Evolutionary conservation across 1,140 invertebrate genomes (phyloP).

Genomic region (Atta cephalotes): DNA sequence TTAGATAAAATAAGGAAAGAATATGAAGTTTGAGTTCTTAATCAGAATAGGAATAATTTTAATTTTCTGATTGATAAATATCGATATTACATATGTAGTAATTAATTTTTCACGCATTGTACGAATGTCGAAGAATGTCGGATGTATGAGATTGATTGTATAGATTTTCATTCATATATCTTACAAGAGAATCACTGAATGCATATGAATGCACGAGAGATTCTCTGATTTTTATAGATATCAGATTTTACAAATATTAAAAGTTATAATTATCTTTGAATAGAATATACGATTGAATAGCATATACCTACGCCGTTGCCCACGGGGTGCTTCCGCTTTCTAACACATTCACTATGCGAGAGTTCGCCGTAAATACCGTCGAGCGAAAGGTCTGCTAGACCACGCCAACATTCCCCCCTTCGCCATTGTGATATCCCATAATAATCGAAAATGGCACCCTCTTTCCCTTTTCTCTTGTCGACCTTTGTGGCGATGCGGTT

Average conservation of each 20-base stretch:
- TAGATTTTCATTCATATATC: background rate
- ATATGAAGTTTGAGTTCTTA: constrained; percentile 1
- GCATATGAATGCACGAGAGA: background rate
- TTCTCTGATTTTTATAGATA: background rate
- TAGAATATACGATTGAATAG: background rate
- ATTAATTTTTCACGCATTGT: background rate
- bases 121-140: background rate
- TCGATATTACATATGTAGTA: background rate
- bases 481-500: constrained; percentile 39
- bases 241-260: background rate
- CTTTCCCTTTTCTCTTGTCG: constrained; percentile 54
- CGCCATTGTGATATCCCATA: constrained; percentile 49
- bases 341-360: constrained; percentile 50
- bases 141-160: background rate
- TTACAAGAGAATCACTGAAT: background rate
- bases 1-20: background rate
- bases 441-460: constrained; percentile 66
- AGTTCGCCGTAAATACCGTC: constrained; percentile 45
- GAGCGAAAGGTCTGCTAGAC: constrained; percentile 57
- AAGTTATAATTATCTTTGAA: constrained; percentile 22
- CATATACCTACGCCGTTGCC: constrained; percentile 18
- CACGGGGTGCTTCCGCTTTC: constrained; percentile 35
- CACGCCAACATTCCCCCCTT: constrained; percentile 57
- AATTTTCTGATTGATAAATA: background rate
- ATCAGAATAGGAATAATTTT: background rate